Conservation (phyloP, 2,113 vertebrate genomes). For the Empidonax alnorum region DNA sequence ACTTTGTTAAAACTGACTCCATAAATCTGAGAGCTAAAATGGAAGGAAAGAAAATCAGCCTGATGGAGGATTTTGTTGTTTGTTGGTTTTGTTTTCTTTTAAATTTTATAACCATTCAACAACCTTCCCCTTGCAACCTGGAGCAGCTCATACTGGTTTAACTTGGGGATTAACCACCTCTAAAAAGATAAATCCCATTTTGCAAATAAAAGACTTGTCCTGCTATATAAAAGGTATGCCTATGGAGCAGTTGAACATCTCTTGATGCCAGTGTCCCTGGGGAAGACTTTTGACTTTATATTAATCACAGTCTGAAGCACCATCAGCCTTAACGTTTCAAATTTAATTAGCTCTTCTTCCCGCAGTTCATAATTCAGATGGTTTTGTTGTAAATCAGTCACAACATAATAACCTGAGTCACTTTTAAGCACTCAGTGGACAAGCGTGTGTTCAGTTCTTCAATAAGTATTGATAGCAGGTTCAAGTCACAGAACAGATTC, state of each 20-base stretch:
- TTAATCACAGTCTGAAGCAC: slow-evolving; percentile 21
- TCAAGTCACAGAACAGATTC: slow-evolving; percentile 21
- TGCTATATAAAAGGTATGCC: not conserved
- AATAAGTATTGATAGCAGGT: slow-evolving; percentile 35
- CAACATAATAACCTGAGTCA: slow-evolving; percentile 40
- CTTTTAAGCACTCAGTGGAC: slow-evolving; percentile 8
- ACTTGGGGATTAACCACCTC: not conserved
- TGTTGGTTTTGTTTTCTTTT: not conserved
- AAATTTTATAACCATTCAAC: not conserved
- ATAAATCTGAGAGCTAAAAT: not conserved
- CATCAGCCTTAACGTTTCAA: not conserved
- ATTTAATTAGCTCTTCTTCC: slow-evolving; percentile 52
- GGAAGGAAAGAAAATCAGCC: not conserved
- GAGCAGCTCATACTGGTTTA: not conserved
- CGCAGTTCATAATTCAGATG: not conserved
- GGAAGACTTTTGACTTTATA: not conserved
- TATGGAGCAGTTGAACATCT: not conserved
- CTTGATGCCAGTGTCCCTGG: not conserved
- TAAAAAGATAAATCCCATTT: not conserved
- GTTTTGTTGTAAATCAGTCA: slow-evolving; percentile 45
- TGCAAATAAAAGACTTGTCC: not conserved
- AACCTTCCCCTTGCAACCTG: not conserved
- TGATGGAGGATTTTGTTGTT: not conserved
- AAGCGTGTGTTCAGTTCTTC: not conserved
- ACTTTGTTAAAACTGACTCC: not conserved